Conservation (phyloP, 2,113 vertebrate species). For the Notarius quadriscutis region DNA sequence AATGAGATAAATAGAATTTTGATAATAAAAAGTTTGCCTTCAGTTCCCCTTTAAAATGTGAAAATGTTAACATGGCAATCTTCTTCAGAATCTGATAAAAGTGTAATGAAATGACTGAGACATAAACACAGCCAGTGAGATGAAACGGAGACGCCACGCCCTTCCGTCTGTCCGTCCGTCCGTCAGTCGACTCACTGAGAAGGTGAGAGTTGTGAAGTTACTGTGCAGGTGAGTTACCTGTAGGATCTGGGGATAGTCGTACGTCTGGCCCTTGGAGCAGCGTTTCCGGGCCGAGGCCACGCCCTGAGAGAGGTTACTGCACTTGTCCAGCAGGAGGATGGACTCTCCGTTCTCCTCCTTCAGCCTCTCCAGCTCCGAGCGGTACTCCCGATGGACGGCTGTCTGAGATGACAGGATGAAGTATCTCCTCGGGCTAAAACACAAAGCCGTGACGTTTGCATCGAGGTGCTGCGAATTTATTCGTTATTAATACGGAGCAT, state of each 20-base stretch:
- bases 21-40: too few relatives aligned
- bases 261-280: slow-evolving; percentile 85
- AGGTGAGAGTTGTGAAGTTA: not conserved
- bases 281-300: slow-evolving; percentile 78
- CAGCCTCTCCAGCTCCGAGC: slow-evolving; percentile 83
- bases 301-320: slow-evolving; percentile 89
- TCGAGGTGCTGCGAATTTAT: not conserved
- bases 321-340: slow-evolving; percentile 87
- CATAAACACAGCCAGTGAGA: not conserved
- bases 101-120: not conserved
- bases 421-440: slow-evolving; percentile 80
- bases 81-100: not conserved
- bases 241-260: slow-evolving; percentile 93
- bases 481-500: not conserved
- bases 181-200: not conserved
- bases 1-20: too few relatives aligned
- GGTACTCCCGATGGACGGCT: slow-evolving; percentile 88
- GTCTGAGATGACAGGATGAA: slow-evolving; percentile 92
- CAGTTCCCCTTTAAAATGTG: too few relatives aligned
- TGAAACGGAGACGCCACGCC: too few relatives aligned
- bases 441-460: not conserved
- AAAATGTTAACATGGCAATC: not conserved
- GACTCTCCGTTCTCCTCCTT: slow-evolving; percentile 87
- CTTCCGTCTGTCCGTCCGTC: too few relatives aligned
- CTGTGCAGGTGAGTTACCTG: slow-evolving; percentile 77